phyloP scores from a whole-genome alignment of 2,797 vertebrate genomes.

The Capromys pilorides region DNA sequence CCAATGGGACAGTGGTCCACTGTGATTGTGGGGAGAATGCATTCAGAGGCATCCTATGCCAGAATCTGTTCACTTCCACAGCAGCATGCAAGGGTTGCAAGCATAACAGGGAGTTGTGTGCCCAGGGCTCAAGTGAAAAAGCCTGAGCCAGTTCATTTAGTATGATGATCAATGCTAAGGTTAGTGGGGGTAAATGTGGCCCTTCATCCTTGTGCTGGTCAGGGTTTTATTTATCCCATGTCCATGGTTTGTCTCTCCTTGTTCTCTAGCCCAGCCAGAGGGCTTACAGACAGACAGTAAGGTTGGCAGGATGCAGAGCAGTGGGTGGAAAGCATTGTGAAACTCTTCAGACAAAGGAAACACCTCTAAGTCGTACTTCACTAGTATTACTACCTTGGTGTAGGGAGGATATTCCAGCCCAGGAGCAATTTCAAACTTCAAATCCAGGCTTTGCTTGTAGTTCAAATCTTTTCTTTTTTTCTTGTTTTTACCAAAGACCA shows the following conservation, averaged over 20 bases:
- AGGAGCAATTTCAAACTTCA: not conserved
- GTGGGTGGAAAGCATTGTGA: not conserved
- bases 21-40: not conserved
- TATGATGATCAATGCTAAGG: not conserved
- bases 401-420: not conserved
- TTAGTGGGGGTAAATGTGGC: not conserved
- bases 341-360: not conserved
- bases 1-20: not conserved
- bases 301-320: not conserved
- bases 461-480: not conserved
- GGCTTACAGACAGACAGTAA: constrained; percentile 25
- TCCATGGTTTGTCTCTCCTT: not conserved
- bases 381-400: not conserved
- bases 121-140: not conserved
- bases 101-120: not conserved
- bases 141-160: not conserved
- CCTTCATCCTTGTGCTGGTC: not conserved
- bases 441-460: constrained; percentile 17
- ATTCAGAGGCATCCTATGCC: not conserved
- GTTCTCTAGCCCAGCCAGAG: not conserved
- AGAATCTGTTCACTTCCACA: not conserved
- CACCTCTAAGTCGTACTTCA: not conserved
- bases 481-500: not conserved
- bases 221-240: not conserved
- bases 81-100: not conserved